Percentiles rank a stretch among this genome's conserved stretches.
phyloP scores from a whole-genome alignment of 2,113 vertebrate genomes.

The Ciconia boyciana region DNA sequence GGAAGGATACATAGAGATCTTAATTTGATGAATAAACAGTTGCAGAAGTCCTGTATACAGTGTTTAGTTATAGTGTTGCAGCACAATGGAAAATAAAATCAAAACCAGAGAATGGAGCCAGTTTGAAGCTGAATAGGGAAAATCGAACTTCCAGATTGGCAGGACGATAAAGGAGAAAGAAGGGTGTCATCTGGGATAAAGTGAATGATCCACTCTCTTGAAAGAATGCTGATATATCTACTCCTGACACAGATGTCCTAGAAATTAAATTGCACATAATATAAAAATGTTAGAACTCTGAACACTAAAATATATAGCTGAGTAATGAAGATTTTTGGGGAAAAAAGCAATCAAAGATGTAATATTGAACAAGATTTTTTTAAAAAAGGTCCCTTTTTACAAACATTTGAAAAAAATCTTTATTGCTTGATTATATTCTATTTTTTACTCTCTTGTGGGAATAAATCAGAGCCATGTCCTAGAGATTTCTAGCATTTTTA shows the following conservation, averaged over 20 bases:
- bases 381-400: not conserved
- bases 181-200: not conserved
- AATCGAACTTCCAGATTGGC: not conserved
- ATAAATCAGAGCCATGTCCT: not conserved
- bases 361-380: not conserved
- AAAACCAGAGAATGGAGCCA: not conserved
- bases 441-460: not conserved
- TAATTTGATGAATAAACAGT: not conserved
- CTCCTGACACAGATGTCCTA: not conserved
- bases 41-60: not conserved
- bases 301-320: not conserved
- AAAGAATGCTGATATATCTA: not conserved
- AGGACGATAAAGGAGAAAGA: not conserved
- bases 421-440: not conserved
- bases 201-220: not conserved
- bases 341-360: not conserved
- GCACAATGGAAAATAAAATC: not conserved
- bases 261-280: not conserved
- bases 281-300: not conserved
- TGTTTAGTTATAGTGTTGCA: not conserved
- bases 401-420: not conserved
- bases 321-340: not conserved
- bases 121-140: not conserved
- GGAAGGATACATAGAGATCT: not conserved
- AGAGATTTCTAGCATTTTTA: not conserved